Evolutionary conservation across 2,797 vertebrate species (phyloP), one percentile per base, ranked within the genome.

Genomic region (Synanceia verrucosa): DNA sequence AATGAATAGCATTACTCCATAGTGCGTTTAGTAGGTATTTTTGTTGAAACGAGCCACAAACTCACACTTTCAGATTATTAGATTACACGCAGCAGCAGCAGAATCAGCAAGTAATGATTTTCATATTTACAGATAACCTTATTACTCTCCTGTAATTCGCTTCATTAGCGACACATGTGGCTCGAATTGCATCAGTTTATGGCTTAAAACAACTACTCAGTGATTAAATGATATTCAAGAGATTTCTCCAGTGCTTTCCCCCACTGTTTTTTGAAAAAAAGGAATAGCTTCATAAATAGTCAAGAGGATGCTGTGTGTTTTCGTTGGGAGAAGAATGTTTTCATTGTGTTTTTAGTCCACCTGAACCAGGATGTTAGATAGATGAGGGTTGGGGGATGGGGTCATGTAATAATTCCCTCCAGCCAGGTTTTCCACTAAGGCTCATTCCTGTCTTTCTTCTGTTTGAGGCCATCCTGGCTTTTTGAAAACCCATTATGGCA

Each of bases 401-500:
- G 84, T 83, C 87, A 73, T 60, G 51, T 74, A 83, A 88, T 89
- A 84, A 90, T 85, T 73, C 81, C 79, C 78, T 59, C 9, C 56
- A 78, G 81, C 52, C 57, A 43, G 50, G 57, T 36, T 79, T 81
- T 76, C 6, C 77, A 65, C 63, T 65, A 59, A 24, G 73, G 59
- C 74, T 55, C 55, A 29, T 86, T 89, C 81, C 59, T 29, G 67
- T 34, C 70, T 73, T 73, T 73, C 84, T 84, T 90, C 92, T 90
- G 86, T 91, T 86, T 88, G 80, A 86, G 75, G 64, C 74, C 59
- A 56, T 79, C 63, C 72, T 21, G 16, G 50, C 37, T 84, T 87
- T 92, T 87, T 90, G 74, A 84, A 89, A 89, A 90, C 55, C 92
- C 89, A 95, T 94, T 94, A 94, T 82, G 74, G 84, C 87, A 88